phyloP scores from a whole-genome alignment of 2,113 vertebrate genomes.

The Mirounga angustirostris region DNA sequence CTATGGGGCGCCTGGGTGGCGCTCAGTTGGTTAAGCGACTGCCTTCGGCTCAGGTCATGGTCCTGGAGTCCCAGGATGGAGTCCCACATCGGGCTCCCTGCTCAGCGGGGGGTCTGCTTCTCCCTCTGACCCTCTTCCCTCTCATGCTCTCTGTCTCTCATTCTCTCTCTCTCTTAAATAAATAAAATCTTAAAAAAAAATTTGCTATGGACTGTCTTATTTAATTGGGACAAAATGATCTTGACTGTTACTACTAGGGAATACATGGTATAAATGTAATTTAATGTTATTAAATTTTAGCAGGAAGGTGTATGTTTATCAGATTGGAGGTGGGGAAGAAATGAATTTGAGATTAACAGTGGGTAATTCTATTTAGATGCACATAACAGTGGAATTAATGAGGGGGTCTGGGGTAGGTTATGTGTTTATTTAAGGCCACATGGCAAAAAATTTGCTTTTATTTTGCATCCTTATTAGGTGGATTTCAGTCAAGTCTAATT shows the following conservation, averaged over 20 bases:
- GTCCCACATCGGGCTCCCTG: no score
- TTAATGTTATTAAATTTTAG: slow-evolving; percentile 65
- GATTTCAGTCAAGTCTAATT: slow-evolving; percentile 37
- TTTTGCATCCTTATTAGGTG: slow-evolving; percentile 50
- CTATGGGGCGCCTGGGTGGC: background rate
- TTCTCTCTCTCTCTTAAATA: no score
- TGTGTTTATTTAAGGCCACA: slow-evolving; percentile 37
- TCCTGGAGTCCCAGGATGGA: no score
- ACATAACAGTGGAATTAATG: slow-evolving; percentile 66
- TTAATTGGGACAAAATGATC: slow-evolving; percentile 68
- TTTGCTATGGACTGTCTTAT: slow-evolving; percentile 48
- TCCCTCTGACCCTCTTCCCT: no score
- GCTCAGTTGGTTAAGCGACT: no score
- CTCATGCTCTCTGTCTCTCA: no score
- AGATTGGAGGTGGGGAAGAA: slow-evolving; percentile 29
- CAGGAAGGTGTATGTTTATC: slow-evolving; percentile 46
- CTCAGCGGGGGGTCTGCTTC: no score
- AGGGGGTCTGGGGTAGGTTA: slow-evolving; percentile 28
- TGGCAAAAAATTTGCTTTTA: slow-evolving; percentile 4
- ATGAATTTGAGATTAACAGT: slow-evolving; percentile 70
- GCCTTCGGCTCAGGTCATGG: no score
- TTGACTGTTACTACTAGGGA: slow-evolving; percentile 35
- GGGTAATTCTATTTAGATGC: slow-evolving; percentile 57
- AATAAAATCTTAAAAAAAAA: background rate
- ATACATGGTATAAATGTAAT: slow-evolving; percentile 58